Percentiles rank a stretch among this genome's conserved stretches.
Conservation (phyloP, 1,140 invertebrate species). For the Drosophila melanica region DNA sequence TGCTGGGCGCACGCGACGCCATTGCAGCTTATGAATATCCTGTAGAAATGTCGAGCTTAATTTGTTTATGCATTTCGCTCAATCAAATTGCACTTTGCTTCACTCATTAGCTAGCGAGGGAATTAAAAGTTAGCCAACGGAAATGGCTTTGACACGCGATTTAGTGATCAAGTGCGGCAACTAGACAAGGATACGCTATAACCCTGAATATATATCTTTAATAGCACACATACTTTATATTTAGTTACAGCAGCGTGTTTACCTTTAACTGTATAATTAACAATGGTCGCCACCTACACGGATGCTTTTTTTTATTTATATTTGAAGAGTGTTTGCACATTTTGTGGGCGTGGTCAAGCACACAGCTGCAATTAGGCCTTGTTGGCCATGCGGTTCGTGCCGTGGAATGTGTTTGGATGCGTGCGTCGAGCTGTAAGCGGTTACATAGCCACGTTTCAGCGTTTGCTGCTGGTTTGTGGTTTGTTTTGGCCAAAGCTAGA, state of each 20-base stretch:
- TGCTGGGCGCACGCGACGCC: conserved; percentile 44
- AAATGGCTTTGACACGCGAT: conserved; percentile 68
- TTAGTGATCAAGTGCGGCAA: conserved; percentile 44
- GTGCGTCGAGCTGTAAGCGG: conserved; percentile 14
- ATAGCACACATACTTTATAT: conserved; percentile 16
- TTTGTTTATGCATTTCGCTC: conserved; percentile 67
- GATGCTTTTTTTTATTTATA: background rate
- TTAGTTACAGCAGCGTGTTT: conserved; percentile 34
- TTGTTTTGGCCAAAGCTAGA: conserved; percentile 3
- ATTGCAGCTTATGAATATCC: conserved; percentile 28
- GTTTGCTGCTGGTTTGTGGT: conserved; percentile 43
- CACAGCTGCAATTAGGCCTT: conserved; percentile 67
- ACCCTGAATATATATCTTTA: conserved; percentile 11
- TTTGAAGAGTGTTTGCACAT: conserved; percentile 61
- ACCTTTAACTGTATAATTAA: conserved; percentile 66
- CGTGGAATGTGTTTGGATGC: conserved; percentile 1
- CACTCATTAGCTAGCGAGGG: conserved; percentile 37
- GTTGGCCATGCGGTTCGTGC: conserved; percentile 38
- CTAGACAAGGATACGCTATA: conserved; percentile 23
- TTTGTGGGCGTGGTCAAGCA: conserved; percentile 59
- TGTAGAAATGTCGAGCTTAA: conserved; percentile 51
- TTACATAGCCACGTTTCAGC: conserved; percentile 32
- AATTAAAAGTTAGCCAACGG: conserved; percentile 55
- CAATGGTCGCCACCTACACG: conserved; percentile 8
- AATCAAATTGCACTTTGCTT: conserved; percentile 75